Evolutionary conservation across 2,888 invertebrate genomes (phyloP).

Genomic region (Plemyria rubiginata): DNA sequence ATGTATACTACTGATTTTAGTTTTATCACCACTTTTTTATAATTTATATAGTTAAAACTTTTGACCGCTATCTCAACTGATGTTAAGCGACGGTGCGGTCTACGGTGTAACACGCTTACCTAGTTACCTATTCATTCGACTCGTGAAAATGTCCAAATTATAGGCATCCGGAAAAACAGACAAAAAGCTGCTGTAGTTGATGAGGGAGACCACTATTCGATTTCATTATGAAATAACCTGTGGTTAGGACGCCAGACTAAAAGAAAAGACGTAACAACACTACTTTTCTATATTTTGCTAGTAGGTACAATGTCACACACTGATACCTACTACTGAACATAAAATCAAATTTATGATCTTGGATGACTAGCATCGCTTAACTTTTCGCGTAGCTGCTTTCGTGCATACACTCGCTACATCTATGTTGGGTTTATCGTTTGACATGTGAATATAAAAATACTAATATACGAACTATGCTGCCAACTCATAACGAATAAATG

Average conservation of each 20-base stretch:
- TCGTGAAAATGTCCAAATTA: too few relatives aligned
- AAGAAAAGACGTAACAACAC: background rate
- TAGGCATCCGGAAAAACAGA: too few relatives aligned
- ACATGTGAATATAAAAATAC: constrained; percentile 70
- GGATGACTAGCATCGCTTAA: constrained; percentile 40
- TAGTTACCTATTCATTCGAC: too few relatives aligned
- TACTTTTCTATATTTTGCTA: background rate
- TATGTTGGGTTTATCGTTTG: constrained; percentile 62
- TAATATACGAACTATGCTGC: constrained; percentile 46
- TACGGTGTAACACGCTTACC: too few relatives aligned
- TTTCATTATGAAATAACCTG: too few relatives aligned
- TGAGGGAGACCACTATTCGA: too few relatives aligned
- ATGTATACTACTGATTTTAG: too few relatives aligned
- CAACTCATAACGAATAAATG: constrained; percentile 46
- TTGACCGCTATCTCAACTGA: too few relatives aligned
- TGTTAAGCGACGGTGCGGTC: too few relatives aligned
- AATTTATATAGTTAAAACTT: too few relatives aligned
- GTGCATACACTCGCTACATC: constrained; percentile 64
- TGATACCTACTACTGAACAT: constrained; percentile 8
- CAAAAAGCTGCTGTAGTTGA: too few relatives aligned
- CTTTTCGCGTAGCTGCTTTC: constrained; percentile 66
- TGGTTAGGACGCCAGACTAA: background rate
- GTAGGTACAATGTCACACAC: background rate
- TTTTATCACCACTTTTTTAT: too few relatives aligned
- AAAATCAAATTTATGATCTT: constrained; percentile 33